A percentile compares a stretch with the other conserved stretches of the same genome.
phyloP scores from a whole-genome alignment of 2,888 invertebrate species.

The Hydraecia micacea region DNA sequence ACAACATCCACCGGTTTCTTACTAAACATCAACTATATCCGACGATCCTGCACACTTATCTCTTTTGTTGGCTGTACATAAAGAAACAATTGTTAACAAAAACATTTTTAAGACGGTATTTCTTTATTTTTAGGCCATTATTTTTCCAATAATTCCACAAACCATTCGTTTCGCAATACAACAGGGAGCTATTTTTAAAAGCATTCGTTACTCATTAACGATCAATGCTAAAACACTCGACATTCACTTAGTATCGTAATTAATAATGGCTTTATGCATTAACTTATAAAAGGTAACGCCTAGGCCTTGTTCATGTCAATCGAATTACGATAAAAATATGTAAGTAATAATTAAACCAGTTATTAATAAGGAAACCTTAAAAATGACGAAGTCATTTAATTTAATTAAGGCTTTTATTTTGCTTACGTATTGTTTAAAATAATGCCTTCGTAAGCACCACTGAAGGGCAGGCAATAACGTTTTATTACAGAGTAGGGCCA shows the following conservation, averaged over 20 bases:
- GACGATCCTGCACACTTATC: no score
- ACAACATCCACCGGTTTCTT: no score
- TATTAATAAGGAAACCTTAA: slow-evolving; percentile 51
- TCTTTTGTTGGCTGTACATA: no score
- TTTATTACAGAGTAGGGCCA: slow-evolving; percentile 30
- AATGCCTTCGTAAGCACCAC: slow-evolving; percentile 12
- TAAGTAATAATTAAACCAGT: slow-evolving; percentile 35
- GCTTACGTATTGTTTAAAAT: background rate
- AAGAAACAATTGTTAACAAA: background rate
- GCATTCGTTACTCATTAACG: slow-evolving; percentile 35
- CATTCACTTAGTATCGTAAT: slow-evolving; percentile 32
- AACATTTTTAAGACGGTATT: background rate
- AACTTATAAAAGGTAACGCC: slow-evolving; percentile 3
- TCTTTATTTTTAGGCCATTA: background rate
- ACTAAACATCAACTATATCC: no score
- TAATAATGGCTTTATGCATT: slow-evolving; percentile 26
- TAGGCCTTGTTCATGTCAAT: slow-evolving; percentile 46
- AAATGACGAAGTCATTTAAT: slow-evolving; percentile 29
- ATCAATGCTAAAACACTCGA: slow-evolving; percentile 33
- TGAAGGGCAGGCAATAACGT: slow-evolving; percentile 21
- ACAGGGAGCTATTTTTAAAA: slow-evolving; percentile 33
- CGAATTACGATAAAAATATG: slow-evolving; percentile 41
- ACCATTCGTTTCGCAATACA: background rate
- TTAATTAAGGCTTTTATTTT: slow-evolving; percentile 30
- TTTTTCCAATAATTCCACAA: background rate